A percentile compares a stretch with the other conserved stretches of the same genome.
Conservation (phyloP, 2,797 vertebrate species). For the Meriones psammophilus region DNA sequence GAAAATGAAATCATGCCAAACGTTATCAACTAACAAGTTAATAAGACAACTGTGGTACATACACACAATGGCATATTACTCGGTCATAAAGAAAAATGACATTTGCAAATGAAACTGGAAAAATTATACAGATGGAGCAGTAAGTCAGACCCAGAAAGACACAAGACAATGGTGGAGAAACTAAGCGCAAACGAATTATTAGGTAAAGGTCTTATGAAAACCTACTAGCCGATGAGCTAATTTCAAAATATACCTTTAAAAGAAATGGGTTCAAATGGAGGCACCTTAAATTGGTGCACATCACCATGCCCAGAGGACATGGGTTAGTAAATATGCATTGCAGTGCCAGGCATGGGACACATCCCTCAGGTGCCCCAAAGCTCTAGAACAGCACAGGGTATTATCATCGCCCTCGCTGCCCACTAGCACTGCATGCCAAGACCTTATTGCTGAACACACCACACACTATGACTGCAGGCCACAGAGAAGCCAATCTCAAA, state of each 20-base stretch:
- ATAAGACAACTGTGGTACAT: background rate
- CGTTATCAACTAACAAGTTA: background rate
- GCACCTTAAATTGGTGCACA: background rate
- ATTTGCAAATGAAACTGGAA: background rate
- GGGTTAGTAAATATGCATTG: background rate
- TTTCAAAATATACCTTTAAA: background rate
- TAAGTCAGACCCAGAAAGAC: background rate
- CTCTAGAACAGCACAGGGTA: background rate
- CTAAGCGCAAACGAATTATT: background rate
- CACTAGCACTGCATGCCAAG: background rate
- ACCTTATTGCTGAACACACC: background rate
- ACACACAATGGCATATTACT: background rate
- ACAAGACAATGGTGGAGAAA: background rate
- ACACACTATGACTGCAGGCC: background rate
- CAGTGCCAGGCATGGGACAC: background rate
- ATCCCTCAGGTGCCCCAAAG: background rate
- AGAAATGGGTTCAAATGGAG: background rate
- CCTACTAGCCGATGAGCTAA: too few species aligned
- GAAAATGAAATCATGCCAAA: background rate
- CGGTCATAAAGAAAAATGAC: too few species aligned
- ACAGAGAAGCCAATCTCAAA: background rate
- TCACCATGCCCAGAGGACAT: background rate
- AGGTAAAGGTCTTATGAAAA: background rate
- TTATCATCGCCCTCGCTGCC: too few species aligned
- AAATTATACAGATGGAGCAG: background rate